phyloP scores from a whole-genome alignment of 92 coral and sea anemone genomes.

The Epizoanthus illoricatus region DNA sequence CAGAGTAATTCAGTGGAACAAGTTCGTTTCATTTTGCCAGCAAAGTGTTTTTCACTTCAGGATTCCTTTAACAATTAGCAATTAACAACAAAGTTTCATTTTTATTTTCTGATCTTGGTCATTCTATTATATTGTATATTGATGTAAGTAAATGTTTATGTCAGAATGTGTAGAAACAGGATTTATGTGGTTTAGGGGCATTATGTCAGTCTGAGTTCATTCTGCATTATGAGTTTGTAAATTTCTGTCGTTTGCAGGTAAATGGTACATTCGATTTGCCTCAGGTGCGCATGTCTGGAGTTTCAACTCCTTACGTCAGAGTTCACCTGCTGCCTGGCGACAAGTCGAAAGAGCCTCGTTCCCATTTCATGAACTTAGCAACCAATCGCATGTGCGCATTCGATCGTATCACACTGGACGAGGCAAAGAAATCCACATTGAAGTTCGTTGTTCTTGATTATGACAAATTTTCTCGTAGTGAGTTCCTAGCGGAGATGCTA shows the following conservation, averaged over 20 bases:
- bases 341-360: constrained; percentile 62
- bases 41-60: no score
- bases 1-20: no score
- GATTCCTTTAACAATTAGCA: no score
- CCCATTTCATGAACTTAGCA: constrained; percentile 79
- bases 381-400: constrained; percentile 81
- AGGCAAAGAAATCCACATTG: constrained; percentile 68
- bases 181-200: not conserved
- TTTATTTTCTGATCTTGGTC: no score
- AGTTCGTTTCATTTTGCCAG: no score
- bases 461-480: constrained; percentile 94
- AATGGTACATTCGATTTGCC: constrained; percentile 84
- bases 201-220: not conserved
- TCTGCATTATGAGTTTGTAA: not conserved
- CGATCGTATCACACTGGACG: constrained; percentile 66
- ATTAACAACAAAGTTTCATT: no score
- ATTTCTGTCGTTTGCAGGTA: constrained; percentile 45
- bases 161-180: not conserved
- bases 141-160: no score
- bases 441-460: constrained; percentile 90
- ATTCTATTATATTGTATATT: no score
- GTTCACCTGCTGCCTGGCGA: constrained; percentile 67
- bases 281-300: constrained; percentile 82
- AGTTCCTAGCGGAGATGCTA: constrained; percentile 85
- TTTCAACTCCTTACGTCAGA: constrained; percentile 83